These are phyloP conservation scores for Neodon shergylaensis DNA, from an alignment of 2,113 vertebrate species.

Conservation along the genomic window DNA sequence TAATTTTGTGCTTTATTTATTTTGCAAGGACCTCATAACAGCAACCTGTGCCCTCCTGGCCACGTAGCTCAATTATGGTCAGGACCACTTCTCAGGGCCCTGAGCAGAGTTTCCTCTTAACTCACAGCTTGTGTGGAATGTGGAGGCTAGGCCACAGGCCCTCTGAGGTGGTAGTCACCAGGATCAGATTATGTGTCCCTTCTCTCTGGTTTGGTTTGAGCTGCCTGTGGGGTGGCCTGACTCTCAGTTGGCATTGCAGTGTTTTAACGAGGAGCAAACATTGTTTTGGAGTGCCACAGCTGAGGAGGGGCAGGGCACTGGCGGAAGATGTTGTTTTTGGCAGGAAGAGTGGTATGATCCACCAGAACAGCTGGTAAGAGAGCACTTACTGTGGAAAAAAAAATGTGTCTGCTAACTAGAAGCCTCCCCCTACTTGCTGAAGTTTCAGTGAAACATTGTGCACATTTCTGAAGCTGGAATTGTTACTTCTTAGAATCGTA, in stretches of 20 bases:
- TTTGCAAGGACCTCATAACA: neutral
- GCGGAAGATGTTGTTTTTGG: slow-evolving; percentile 60
- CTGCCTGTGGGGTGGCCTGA: slow-evolving; percentile 16
- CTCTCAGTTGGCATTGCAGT: slow-evolving; percentile 58
- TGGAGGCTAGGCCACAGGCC: neutral
- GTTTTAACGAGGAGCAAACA: slow-evolving; percentile 76
- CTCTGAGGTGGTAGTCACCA: neutral
- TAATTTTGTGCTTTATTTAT: slow-evolving; percentile 31
- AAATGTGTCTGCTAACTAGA: neutral
- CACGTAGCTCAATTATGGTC: neutral
- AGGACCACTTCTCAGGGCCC: neutral
- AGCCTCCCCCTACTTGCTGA: neutral
- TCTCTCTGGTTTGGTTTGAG: neutral
- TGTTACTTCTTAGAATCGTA: neutral
- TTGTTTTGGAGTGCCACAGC: slow-evolving; percentile 55
- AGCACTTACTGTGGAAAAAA: neutral
- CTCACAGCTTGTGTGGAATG: neutral
- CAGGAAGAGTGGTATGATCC: slow-evolving; percentile 13
- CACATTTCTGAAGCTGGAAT: neutral
- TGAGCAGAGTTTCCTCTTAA: neutral
- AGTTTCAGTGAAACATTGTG: neutral
- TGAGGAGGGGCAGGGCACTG: slow-evolving; percentile 53
- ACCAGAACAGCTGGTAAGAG: slow-evolving; percentile 48
- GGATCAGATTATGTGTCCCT: neutral
- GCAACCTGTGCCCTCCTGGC: neutral